Conservation (phyloP, 2,113 vertebrate genomes). For the Epinephelus cyanopodus region DNA sequence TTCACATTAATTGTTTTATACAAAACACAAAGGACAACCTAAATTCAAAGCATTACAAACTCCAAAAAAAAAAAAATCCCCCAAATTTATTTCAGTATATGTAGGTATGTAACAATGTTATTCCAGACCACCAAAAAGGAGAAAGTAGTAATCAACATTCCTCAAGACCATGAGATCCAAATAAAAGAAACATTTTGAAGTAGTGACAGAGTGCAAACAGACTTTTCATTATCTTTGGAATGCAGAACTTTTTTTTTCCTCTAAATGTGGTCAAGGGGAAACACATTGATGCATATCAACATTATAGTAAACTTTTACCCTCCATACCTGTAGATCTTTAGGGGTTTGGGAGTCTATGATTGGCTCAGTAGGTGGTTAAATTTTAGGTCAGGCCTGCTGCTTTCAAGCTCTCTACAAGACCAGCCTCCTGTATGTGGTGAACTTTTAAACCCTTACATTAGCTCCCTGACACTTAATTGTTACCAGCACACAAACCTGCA, state of each 20-base stretch:
- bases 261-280: background rate
- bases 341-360: conserved; percentile 9
- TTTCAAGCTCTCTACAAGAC: conserved; percentile 3
- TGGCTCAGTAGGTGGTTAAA: conserved; percentile 25
- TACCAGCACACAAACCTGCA: conserved; percentile 72
- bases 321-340: background rate
- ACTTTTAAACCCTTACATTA: conserved; percentile 76
- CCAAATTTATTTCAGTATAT: background rate
- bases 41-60: background rate
- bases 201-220: background rate
- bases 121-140: background rate
- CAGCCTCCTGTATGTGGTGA: conserved; percentile 41
- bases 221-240: background rate
- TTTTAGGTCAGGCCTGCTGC: conserved; percentile 10
- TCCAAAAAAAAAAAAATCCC: too few relatives aligned
- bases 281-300: background rate
- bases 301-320: background rate
- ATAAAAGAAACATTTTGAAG: background rate
- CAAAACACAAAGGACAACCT: background rate
- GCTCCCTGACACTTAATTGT: conserved; percentile 76
- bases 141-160: background rate
- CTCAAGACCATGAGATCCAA: background rate
- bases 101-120: background rate
- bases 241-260: background rate
- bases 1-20: background rate